phyloP scores from a whole-genome alignment of 2,113 vertebrate species.

The Tympanuchus pallidicinctus region DNA sequence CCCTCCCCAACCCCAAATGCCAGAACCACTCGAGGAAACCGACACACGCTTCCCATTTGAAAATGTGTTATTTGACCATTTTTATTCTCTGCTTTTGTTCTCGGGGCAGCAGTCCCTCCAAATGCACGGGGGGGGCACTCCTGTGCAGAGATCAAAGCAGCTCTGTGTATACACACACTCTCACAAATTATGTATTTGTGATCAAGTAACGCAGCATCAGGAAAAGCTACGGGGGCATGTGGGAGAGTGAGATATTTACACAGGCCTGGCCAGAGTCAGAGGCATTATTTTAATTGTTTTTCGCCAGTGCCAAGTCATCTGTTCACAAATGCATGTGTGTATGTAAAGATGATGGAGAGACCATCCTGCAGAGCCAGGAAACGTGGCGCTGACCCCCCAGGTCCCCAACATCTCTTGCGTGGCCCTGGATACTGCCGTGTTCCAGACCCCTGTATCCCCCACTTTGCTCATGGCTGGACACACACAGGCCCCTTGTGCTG shows the following conservation, averaged over 20 bases:
- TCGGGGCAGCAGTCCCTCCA: slow-evolving; percentile 18
- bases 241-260: slow-evolving; percentile 68
- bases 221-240: slow-evolving; percentile 50
- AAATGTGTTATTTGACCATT: slow-evolving; percentile 57
- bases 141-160: slow-evolving; percentile 40
- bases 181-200: slow-evolving; percentile 69
- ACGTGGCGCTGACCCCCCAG: background rate
- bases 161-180: slow-evolving; percentile 65
- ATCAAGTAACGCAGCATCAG: slow-evolving; percentile 61
- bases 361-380: background rate
- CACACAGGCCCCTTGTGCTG: accelerated
- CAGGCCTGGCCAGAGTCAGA: slow-evolving; percentile 57
- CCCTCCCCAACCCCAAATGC: background rate
- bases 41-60: slow-evolving; percentile 63
- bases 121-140: background rate
- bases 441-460: accelerated
- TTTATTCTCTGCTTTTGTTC: slow-evolving; percentile 60
- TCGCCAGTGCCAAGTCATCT: slow-evolving; percentile 44
- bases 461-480: accelerated
- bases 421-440: background rate
- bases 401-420: accelerated
- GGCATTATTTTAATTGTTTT: slow-evolving; percentile 64
- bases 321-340: slow-evolving; percentile 10
- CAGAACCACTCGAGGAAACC: slow-evolving; percentile 50
- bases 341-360: slow-evolving; percentile 60